These are phyloP conservation scores for Ranitomeya imitator DNA, from an alignment of 2,113 vertebrate genomes.

Conservation along the genomic window DNA sequence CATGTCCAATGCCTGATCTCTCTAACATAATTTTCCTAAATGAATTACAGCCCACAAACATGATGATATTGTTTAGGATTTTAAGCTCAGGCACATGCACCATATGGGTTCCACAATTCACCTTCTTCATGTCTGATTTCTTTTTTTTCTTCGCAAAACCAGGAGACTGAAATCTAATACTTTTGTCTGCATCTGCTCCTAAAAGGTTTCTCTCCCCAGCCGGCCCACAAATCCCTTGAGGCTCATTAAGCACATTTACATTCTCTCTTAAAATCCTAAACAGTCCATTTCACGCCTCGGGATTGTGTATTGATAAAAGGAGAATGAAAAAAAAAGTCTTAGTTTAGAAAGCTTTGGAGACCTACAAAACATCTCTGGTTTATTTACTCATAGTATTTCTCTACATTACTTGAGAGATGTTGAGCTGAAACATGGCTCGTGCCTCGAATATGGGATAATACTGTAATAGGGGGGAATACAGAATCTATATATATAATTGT, in stretches of 20 bases:
- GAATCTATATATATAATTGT: background rate
- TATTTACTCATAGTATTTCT: background rate
- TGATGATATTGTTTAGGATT: conserved; percentile 67
- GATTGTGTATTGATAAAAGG: conserved; percentile 66
- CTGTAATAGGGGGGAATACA: background rate
- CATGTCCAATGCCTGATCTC: conserved; percentile 46
- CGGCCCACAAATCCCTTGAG: conserved; percentile 69
- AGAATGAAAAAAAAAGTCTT: conserved; percentile 60
- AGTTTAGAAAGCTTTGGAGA: conserved; percentile 44
- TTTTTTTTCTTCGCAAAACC: conserved; percentile 61
- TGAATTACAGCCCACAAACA: conserved; percentile 63
- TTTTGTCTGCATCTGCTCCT: conserved; percentile 77
- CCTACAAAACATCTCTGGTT: conserved; percentile 44
- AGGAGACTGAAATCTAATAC: conserved; percentile 76
- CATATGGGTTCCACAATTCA: conserved; percentile 61
- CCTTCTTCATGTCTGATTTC: conserved; percentile 70
- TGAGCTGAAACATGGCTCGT: no score
- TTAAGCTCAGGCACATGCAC: conserved; percentile 68
- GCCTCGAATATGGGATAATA: background rate
- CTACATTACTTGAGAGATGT: background rate
- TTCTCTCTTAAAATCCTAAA: conserved; percentile 77
- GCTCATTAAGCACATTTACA: conserved; percentile 81
- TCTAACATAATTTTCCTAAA: conserved; percentile 63
- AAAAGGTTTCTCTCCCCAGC: conserved; percentile 73
- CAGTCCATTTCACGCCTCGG: conserved; percentile 72